Base-by-base conservation (phyloP, 2,888 invertebrate species). In the Archaeoteleia sp. region DNA sequence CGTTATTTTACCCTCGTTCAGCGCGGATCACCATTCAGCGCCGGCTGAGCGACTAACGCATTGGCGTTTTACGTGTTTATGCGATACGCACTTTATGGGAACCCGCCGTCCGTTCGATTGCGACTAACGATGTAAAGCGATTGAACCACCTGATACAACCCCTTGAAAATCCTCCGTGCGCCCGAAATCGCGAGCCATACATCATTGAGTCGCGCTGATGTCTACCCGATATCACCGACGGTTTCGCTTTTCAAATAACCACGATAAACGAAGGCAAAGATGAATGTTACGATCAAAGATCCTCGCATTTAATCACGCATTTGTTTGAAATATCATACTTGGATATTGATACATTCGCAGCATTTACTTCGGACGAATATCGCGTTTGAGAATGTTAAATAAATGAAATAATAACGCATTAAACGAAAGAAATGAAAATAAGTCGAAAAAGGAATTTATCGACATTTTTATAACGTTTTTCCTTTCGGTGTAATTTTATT, bases 51-150 rank as follows among this genome's bases (percentile, higher is more conserved):
- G 76, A 75, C 75, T 75, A 78, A 78, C 77, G 75, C 78, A 76
- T 78, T 72, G 76, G 77, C 76, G 80, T 77, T 78, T 20, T 78
- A 80, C 78, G 78, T 74, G 78, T 74, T 80, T 78, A 79, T 78
- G 76, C 78, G 78, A 79, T 78, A 77, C 76, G 78, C 75, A 77
- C 75, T 78, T 80, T 80, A 80, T 79, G 77, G 73, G 72, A 67
- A 66, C 39, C 40, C 46, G 34, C 14, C 40, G 39, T 40, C 34
- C 61, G 67, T 66, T 75, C 74, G 72, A 71, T 72, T 67, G 71
- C 74, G 66, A 75, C 73, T 75, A 78, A 77, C 78, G 75, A 74
- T 74, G 76, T 77, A 74, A 78, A 75, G 70, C 74, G 74, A 67
- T 70, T 63, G 54, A 53, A 63, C 62, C 40, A 62, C 60, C 58